Evolutionary conservation across 1,140 invertebrate genomes (phyloP), one percentile per base, ranked within the genome.

Genomic region (Drosophila kepulauana): DNA sequence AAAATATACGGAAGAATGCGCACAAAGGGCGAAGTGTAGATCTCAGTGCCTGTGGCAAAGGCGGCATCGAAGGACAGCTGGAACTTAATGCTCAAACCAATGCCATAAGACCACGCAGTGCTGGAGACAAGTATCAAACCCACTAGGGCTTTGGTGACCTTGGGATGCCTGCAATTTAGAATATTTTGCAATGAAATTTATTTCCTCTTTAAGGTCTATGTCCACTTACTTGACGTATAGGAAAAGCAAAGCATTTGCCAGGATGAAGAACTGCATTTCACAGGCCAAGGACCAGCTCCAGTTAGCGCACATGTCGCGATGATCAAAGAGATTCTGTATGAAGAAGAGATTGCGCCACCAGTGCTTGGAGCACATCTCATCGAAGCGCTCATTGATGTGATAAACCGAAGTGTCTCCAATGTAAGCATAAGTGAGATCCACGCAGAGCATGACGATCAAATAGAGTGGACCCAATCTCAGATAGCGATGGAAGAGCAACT

Each of bases 221-320:
- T 0, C 5, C 15, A 78, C 86, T 76, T 75, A 95, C 94, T 92
- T 92, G 11, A 92, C 92, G 28, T 94, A 95, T 2, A 94, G 68
- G 16, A 95, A 93, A 6, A 95, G 79, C 8, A 95, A 59, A 13
- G 93, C 77, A 0, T 91, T 88, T 52, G 92, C 92, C 63, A 97
- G 90, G 1, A 95, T 86, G 76, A 95, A 97, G 86, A 96, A 96
- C 92, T 97, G 96, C 94, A 96, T 97, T 91, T 98, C 97, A 66
- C 95, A 95, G 25, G 96, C 95, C 59, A 98, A 79, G 70, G 97
- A 97, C 97, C 97, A 98, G 15, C 96, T 95, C 95, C 96, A 97
- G 6, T 94, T 94, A 93, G 97, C 94, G 81, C 97, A 97, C 94
- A 95, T 93, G 41, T 94, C 93, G 0, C 93, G 85, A 77, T 93